phyloP scores from a whole-genome alignment of 2,888 invertebrate genomes.

The Drosophila kambysellisi region DNA sequence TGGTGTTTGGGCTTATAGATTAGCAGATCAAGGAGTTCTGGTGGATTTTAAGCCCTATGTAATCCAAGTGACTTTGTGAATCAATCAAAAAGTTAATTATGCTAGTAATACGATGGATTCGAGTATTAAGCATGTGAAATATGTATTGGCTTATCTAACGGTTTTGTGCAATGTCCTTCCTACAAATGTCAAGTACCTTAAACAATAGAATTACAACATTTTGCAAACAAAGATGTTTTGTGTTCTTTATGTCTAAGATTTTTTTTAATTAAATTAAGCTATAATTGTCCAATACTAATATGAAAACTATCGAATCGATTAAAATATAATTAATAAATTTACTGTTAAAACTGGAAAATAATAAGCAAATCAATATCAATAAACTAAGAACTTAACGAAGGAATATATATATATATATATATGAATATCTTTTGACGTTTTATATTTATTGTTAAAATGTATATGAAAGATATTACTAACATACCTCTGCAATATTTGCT shows the following conservation, averaged over 20 bases:
- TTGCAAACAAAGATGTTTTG: neutral
- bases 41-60: slow-evolving; percentile 10
- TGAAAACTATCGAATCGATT: neutral
- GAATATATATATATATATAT: no score
- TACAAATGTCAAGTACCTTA: neutral
- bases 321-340: neutral
- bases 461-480: neutral
- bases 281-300: neutral
- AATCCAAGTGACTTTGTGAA: slow-evolving; percentile 17
- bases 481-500: neutral
- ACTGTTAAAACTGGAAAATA: neutral
- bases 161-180: neutral
- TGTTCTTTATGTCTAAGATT: no score
- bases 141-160: neutral
- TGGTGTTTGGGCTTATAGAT: slow-evolving; percentile 27
- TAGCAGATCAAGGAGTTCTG: slow-evolving; percentile 23
- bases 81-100: slow-evolving; percentile 28
- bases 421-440: no score
- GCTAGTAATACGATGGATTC: neutral
- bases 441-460: neutral
- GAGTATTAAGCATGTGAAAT: neutral
- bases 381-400: neutral
- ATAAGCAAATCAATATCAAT: no score
- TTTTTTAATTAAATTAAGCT: neutral
- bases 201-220: neutral